These are phyloP conservation scores for Ashinkailepas kermadecensis DNA, from an alignment of 2,888 invertebrate genomes.

Conservation along the genomic window DNA sequence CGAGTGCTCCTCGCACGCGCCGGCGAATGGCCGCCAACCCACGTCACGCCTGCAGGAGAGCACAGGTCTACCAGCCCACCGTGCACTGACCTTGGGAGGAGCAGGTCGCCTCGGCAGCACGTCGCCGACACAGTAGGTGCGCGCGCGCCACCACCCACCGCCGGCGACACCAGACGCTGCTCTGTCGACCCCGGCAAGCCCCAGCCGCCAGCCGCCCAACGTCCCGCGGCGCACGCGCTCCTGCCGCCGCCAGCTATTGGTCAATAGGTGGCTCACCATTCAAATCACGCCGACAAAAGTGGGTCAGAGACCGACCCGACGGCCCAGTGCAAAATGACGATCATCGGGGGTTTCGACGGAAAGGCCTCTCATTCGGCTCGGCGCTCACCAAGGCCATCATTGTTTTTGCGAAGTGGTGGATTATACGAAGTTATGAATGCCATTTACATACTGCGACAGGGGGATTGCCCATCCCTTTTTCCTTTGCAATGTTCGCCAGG, in stretches of 20 bases:
- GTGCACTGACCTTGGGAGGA: background rate
- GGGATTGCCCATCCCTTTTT: too few species aligned
- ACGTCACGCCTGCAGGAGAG: background rate
- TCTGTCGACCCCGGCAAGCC: background rate
- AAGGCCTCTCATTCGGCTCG: too few species aligned
- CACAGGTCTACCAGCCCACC: background rate
- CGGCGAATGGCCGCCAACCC: too few species aligned
- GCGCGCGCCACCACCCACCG: background rate
- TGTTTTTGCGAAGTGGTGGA: too few species aligned
- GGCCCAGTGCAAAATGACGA: too few species aligned
- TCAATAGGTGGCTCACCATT: slow-evolving; percentile 10
- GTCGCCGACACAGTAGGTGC: background rate
- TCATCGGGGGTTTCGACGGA: too few species aligned
- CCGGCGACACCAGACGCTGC: background rate
- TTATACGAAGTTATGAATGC: too few species aligned
- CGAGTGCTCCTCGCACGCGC: too few species aligned
- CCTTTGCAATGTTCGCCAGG: too few species aligned
- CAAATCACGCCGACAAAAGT: background rate
- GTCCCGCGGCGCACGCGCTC: background rate
- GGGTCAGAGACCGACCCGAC: background rate
- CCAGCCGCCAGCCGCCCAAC: background rate
- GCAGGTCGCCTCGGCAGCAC: background rate
- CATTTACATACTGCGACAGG: too few species aligned
- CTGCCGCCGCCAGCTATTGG: background rate
- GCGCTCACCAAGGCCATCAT: too few species aligned